phyloP scores from a whole-genome alignment of 2,797 vertebrate genomes.

The Gallirallus australis region DNA sequence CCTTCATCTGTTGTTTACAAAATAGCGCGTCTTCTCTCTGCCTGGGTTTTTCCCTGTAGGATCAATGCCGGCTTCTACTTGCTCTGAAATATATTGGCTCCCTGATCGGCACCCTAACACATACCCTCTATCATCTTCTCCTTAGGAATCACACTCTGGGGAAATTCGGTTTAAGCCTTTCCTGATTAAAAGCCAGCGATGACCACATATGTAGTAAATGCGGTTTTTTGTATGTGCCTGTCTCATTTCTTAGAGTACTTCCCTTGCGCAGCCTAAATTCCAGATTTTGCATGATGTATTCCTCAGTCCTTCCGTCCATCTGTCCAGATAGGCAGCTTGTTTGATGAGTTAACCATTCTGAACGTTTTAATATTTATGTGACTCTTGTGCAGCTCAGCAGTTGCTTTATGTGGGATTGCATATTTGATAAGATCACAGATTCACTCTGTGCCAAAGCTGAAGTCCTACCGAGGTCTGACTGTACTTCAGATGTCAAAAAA shows the following conservation, averaged over 20 bases:
- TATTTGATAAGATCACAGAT: conserved; percentile 68
- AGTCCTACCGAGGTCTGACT: conserved; percentile 71
- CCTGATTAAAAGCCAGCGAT: conserved; percentile 59
- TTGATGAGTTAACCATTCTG: conserved; percentile 50
- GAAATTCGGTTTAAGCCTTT: conserved; percentile 46
- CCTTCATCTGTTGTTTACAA: conserved; percentile 50
- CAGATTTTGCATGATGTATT: conserved; percentile 56
- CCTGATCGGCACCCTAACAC: conserved; percentile 51
- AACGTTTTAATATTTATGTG: conserved; percentile 62
- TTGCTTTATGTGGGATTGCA: conserved; percentile 59
- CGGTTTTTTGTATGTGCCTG: not conserved
- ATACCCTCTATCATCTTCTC: conserved; percentile 46
- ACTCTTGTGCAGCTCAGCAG: conserved; percentile 43
- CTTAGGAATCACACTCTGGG: conserved; percentile 58
- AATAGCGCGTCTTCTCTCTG: conserved; percentile 60
- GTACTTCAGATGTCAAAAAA: conserved; percentile 75
- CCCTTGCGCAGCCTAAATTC: not conserved
- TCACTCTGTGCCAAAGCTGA: conserved; percentile 58
- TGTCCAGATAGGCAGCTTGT: conserved; percentile 56
- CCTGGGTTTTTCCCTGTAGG: conserved; percentile 42
- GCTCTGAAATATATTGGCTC: conserved; percentile 61
- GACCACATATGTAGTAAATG: conserved; percentile 45
- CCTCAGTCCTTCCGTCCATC: conserved; percentile 62
- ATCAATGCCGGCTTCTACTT: conserved; percentile 45
- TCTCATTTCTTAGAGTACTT: conserved; percentile 38